Evolutionary conservation across 2,113 vertebrate genomes (phyloP).

Genomic region (Enhydra lutris): DNA sequence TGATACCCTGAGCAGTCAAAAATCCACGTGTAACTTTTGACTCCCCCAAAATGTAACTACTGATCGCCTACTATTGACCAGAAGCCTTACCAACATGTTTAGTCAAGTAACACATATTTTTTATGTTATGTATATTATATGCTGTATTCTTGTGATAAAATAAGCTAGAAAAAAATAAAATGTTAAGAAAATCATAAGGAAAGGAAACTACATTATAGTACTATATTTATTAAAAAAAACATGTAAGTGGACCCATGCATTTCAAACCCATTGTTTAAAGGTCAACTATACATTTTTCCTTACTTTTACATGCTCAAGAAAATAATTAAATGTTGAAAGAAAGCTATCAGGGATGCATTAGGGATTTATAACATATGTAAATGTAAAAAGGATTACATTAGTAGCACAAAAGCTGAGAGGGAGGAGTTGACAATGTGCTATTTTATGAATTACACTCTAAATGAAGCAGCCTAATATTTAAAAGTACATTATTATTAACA

Average conservation of each 20-base stretch:
- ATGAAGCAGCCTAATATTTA: neutral
- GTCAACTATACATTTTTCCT: neutral
- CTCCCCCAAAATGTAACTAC: neutral
- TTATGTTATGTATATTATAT: neutral
- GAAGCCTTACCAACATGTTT: neutral
- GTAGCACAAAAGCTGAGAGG: neutral
- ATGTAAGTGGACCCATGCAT: neutral
- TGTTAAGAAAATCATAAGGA: neutral
- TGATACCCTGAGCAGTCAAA: neutral
- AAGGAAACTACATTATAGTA: neutral
- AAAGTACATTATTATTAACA: constrained; percentile 12
- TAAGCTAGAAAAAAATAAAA: neutral
- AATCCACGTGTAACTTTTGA: neutral
- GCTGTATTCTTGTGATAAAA: neutral
- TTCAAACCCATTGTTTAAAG: neutral
- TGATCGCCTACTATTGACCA: neutral
- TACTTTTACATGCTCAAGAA: neutral
- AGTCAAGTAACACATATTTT: neutral
- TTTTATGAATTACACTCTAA: neutral
- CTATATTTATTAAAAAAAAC: neutral
- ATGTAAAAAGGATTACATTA: neutral
- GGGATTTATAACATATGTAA: neutral
- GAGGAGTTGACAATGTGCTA: neutral
- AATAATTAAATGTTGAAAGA: neutral
- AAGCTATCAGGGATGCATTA: neutral